phyloP scores from a whole-genome alignment of 2,888 invertebrate species.

The Cosmorhoe ocellata region DNA sequence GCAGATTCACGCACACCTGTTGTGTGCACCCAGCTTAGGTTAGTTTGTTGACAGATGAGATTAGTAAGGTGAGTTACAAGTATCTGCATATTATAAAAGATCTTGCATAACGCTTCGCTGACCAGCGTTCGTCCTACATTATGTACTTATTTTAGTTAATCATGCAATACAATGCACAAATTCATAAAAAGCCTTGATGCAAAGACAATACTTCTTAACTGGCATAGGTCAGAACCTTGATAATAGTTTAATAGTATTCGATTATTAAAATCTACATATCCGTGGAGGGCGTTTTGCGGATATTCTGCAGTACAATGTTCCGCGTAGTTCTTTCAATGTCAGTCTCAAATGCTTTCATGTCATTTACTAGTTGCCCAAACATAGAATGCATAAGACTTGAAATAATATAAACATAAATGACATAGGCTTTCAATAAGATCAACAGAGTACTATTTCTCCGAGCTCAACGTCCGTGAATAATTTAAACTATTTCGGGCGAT shows the following conservation, averaged over 20 bases:
- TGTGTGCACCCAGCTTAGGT: conserved; percentile 44
- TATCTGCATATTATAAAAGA: too few relatives aligned
- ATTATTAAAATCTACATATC: conserved; percentile 16
- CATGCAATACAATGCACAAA: too few relatives aligned
- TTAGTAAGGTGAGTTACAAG: conserved; percentile 2
- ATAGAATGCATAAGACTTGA: too few relatives aligned
- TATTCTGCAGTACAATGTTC: conserved; percentile 15
- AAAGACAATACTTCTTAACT: neutral
- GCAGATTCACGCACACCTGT: conserved; percentile 81
- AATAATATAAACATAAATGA: neutral
- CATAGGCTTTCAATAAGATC: conserved; percentile 21
- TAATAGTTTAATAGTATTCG: conserved; percentile 14
- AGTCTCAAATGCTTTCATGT: too few relatives aligned
- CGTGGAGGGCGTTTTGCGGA: conserved; percentile 32
- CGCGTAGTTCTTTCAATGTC: conserved; percentile 25
- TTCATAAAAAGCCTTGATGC: too few relatives aligned
- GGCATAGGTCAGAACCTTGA: conserved; percentile 18
- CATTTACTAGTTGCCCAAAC: too few relatives aligned
- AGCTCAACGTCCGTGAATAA: conserved; percentile 27
- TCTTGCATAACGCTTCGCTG: too few relatives aligned
- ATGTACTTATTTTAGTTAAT: too few relatives aligned
- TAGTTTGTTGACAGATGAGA: conserved; percentile 39
- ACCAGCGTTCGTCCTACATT: too few relatives aligned
- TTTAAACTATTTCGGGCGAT: conserved; percentile 22
- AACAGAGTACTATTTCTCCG: conserved; percentile 9